Evolutionary conservation across 2,797 vertebrate genomes (phyloP).

Genomic region (Rhynchotus rufescens): DNA sequence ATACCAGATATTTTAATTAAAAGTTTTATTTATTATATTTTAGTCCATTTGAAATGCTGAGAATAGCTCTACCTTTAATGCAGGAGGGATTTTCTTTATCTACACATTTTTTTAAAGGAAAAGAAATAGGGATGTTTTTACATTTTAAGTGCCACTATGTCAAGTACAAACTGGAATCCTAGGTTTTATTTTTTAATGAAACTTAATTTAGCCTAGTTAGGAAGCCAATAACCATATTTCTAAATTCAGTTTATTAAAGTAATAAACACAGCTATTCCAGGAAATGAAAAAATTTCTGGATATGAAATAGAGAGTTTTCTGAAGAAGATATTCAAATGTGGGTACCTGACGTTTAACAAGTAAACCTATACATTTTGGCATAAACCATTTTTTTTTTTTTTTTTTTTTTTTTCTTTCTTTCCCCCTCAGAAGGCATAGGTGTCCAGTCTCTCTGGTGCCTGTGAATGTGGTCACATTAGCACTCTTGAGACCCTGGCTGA

Average conservation of each 20-base stretch:
- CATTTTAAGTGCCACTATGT: constrained; percentile 35
- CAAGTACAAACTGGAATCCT: constrained; percentile 8
- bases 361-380: neutral
- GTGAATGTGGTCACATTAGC: no score
- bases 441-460: accelerated
- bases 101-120: neutral
- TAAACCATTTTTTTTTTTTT: no score
- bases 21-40: constrained; percentile 48
- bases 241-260: constrained; percentile 67
- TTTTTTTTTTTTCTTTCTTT: no score
- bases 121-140: neutral
- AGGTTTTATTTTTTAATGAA: constrained; percentile 63
- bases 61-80: constrained; percentile 8
- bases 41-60: neutral
- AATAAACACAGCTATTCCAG: constrained; percentile 58
- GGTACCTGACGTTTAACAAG: neutral
- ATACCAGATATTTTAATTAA: constrained; percentile 53
- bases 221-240: constrained; percentile 54
- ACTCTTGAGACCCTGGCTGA: neutral
- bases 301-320: constrained; percentile 29
- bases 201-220: constrained; percentile 59
- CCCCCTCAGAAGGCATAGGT: neutral
- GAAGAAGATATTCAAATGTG: neutral
- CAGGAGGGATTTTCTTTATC: constrained; percentile 25
- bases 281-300: constrained; percentile 52